Percentiles rank a stretch among this genome's conserved stretches.
phyloP scores from a whole-genome alignment of 2,797 vertebrate species.

The Buceros bicornis region DNA sequence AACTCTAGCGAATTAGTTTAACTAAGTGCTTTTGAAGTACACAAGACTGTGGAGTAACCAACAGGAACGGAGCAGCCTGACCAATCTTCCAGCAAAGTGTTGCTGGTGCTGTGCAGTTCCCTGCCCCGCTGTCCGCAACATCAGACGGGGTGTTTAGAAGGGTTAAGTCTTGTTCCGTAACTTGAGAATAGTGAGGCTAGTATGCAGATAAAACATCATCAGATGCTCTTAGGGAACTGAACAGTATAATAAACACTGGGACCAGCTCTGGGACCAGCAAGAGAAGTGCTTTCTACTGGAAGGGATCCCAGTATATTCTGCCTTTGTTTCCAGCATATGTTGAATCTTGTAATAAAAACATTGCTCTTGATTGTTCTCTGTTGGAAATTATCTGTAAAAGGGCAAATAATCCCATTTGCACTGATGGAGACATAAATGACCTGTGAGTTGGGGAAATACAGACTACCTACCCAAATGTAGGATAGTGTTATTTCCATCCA shows the following conservation, averaged over 20 bases:
- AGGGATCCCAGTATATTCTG: background rate
- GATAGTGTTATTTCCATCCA: background rate
- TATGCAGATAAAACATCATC: background rate
- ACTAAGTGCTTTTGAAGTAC: background rate
- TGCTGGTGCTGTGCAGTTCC: background rate
- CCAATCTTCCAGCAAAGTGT: background rate
- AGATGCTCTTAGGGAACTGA: background rate
- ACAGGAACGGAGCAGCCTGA: background rate
- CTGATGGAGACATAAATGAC: background rate
- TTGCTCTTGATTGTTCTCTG: background rate
- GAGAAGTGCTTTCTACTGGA: background rate
- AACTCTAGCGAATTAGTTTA: background rate
- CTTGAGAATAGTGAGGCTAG: background rate
- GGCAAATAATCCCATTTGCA: rapidly evolving
- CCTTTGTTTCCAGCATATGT: background rate
- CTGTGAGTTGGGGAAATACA: background rate
- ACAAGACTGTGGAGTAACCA: background rate
- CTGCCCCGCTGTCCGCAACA: background rate
- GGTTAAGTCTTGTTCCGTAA: background rate
- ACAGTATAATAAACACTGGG: background rate
- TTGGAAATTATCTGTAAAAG: background rate
- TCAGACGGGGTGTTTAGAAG: background rate
- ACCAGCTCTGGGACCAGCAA: background rate
- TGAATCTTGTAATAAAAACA: background rate
- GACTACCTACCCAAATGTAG: background rate